Evolutionary conservation across 1,140 invertebrate species (phyloP).

Genomic region (Cydia pomonella): DNA sequence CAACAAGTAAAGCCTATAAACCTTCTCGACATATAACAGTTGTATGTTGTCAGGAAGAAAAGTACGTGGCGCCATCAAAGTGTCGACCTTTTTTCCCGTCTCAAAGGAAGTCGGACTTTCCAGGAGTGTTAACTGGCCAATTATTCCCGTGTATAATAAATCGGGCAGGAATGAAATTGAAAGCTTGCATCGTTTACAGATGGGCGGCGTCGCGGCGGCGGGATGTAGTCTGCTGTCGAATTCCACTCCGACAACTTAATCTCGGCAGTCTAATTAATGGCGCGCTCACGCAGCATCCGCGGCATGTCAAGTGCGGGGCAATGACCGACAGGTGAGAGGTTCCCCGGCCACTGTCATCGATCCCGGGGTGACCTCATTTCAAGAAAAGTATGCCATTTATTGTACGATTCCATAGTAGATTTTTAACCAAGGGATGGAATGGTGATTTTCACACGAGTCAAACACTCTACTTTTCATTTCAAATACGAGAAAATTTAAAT

Average conservation of each 20-base stretch:
- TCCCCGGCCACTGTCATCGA: constrained; percentile 18
- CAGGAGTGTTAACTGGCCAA: not conserved
- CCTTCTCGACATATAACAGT: not conserved
- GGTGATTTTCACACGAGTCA: too few species aligned
- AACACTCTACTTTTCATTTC: too few species aligned
- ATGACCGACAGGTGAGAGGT: constrained; percentile 54
- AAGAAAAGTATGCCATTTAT: not conserved
- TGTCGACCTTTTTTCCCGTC: constrained; percentile 4
- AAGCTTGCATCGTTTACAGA: constrained; percentile 26
- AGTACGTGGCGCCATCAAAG: constrained; percentile 8
- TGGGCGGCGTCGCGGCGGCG: constrained; percentile 26
- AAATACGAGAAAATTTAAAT: too few species aligned
- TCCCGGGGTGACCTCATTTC: constrained; percentile 7
- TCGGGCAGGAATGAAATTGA: constrained; percentile 5
- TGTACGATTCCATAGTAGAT: too few species aligned
- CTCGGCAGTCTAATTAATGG: constrained; percentile 58
- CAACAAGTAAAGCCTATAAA: not conserved
- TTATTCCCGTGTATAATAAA: constrained; percentile 3
- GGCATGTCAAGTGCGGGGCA: constrained; percentile 57
- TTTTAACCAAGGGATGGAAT: too few species aligned
- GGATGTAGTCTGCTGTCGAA: constrained; percentile 40
- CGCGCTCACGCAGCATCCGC: constrained; percentile 51
- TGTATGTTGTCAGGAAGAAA: not conserved
- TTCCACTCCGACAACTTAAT: constrained; percentile 63
- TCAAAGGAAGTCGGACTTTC: constrained; percentile 6